Percentiles rank a stretch among this genome's conserved stretches.
Conservation (phyloP, 2,113 vertebrate species). For the Trochalopteron elliotii region DNA sequence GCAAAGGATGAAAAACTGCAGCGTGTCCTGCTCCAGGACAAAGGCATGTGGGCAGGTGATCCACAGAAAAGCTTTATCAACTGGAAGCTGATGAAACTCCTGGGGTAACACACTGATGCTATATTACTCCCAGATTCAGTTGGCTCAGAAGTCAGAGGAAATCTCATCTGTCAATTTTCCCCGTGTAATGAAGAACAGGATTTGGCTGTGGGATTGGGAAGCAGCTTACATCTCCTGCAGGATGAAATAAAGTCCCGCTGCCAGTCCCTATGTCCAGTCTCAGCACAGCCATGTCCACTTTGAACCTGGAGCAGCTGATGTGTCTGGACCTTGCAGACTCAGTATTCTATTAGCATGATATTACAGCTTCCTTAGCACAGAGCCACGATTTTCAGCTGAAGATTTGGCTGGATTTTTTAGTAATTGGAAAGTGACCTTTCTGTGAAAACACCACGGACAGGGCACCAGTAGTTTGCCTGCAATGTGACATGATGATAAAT, state of each 20-base stretch:
- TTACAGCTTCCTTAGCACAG: not conserved
- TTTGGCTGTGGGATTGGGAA: constrained; percentile 29
- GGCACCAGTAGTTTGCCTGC: not conserved
- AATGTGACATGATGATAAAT: not conserved
- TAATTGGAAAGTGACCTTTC: constrained; percentile 11
- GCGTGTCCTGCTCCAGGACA: not conserved
- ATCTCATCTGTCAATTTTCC: constrained; percentile 19
- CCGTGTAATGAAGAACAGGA: constrained; percentile 16
- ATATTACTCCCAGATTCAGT: constrained; percentile 42
- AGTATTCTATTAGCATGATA: not conserved
- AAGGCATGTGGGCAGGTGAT: constrained; percentile 26
- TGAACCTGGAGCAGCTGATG: not conserved
- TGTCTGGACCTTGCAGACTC: not conserved
- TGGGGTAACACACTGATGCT: not conserved
- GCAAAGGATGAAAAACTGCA: constrained; percentile 2
- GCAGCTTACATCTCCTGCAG: not conserved
- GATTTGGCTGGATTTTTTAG: not conserved
- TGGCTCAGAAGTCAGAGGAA: constrained; percentile 45
- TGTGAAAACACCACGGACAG: not conserved
- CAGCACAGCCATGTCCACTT: not conserved
- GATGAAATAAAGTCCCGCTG: not conserved
- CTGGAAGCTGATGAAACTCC: constrained; percentile 41
- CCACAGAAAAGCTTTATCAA: constrained; percentile 3
- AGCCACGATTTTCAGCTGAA: not conserved
- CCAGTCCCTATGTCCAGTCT: not conserved